A percentile compares a stretch with the other conserved stretches of the same genome.
These are phyloP conservation scores for Nilaparvata lugens DNA, from an alignment of 1,140 invertebrate species.

Conservation along the genomic window DNA sequence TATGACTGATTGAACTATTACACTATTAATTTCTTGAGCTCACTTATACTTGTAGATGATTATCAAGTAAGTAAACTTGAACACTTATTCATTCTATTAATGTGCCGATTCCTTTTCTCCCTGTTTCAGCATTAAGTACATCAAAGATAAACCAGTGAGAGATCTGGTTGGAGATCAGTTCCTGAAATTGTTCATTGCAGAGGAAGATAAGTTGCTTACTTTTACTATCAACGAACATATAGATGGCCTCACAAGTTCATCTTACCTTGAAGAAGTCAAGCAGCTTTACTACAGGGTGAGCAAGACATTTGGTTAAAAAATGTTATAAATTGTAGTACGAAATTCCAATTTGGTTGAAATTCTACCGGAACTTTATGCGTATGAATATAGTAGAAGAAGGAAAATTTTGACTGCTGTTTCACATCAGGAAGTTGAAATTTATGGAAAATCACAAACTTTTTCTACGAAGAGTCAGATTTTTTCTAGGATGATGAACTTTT, in stretches of 20 bases:
- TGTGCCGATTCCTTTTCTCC: background rate
- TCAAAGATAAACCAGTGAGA: constrained; percentile 89
- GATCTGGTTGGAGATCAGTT: constrained; percentile 87
- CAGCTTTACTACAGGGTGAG: constrained; percentile 72
- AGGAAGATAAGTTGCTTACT: constrained; percentile 76
- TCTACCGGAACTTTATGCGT: too few relatives aligned
- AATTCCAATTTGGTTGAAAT: too few relatives aligned
- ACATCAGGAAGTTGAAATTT: too few relatives aligned
- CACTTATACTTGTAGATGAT: too few relatives aligned
- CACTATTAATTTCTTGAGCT: too few relatives aligned
- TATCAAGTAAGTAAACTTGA: background rate
- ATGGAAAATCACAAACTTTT: too few relatives aligned
- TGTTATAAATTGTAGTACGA: too few relatives aligned
- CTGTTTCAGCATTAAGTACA: constrained; percentile 72
- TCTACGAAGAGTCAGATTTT: too few relatives aligned
- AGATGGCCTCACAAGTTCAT: constrained; percentile 45
- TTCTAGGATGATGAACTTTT: too few relatives aligned
- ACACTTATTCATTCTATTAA: background rate
- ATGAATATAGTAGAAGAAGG: too few relatives aligned
- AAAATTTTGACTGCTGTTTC: too few relatives aligned
- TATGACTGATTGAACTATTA: too few relatives aligned
- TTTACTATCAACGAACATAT: constrained; percentile 64
- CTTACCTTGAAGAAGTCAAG: constrained; percentile 86
- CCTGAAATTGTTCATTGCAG: constrained; percentile 71
- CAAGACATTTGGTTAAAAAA: constrained; percentile 6